Evolutionary conservation across 2,888 invertebrate species (phyloP).

Genomic region (Sceliomorpha sp.): DNA sequence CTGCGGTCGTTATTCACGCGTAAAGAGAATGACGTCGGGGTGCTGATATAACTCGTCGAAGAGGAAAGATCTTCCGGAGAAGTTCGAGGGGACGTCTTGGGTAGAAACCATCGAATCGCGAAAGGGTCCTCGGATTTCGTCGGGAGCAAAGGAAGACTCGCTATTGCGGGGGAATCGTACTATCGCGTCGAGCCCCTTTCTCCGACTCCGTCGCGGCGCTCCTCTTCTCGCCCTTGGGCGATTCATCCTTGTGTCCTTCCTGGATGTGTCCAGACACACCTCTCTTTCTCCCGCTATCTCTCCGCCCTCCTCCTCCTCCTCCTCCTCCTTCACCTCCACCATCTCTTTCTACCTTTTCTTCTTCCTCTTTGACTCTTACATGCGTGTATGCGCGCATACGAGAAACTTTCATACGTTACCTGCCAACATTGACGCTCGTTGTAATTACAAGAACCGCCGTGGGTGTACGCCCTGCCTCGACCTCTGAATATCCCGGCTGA

Average conservation of each 20-base stretch:
- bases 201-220: constrained; percentile 7
- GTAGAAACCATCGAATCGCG: constrained; percentile 14
- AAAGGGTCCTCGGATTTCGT: too few relatives aligned
- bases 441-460: constrained; percentile 69
- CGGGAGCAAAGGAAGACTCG: too few relatives aligned
- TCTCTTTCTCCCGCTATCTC: constrained; percentile 51
- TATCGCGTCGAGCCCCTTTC: too few relatives aligned
- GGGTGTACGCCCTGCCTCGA: constrained; percentile 61
- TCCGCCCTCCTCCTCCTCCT: constrained; percentile 34
- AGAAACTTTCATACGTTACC: constrained; percentile 68
- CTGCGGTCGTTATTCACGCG: constrained; percentile 50
- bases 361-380: constrained; percentile 29
- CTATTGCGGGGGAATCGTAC: too few relatives aligned
- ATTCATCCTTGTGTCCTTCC: constrained; percentile 53
- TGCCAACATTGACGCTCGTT: constrained; percentile 65
- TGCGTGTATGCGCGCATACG: constrained; percentile 42
- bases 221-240: constrained; percentile 36
- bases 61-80: constrained; percentile 50
- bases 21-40: constrained; percentile 48
- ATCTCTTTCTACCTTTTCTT: too few relatives aligned
- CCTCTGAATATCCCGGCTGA: constrained; percentile 50
- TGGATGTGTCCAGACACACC: constrained; percentile 50
- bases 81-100: constrained; percentile 53
- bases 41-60: constrained; percentile 55
- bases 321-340: constrained; percentile 37